Conservation (phyloP, 2,888 invertebrate species). For the Leptopterna dolabrata region DNA sequence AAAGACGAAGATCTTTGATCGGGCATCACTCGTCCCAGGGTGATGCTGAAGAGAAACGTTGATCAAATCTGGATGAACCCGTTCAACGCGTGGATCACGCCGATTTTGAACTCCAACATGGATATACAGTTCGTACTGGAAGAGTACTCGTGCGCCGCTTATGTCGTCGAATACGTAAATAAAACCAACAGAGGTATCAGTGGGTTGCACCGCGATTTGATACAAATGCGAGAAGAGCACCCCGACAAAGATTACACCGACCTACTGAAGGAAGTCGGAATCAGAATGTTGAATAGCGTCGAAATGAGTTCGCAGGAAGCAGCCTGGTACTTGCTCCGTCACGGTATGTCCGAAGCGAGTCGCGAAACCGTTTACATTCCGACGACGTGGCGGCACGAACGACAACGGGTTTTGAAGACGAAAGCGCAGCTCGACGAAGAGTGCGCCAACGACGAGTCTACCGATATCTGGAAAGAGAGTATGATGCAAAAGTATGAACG, state of each 20-base stretch:
- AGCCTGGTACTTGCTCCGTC: conserved; percentile 48
- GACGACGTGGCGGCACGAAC: conserved; percentile 63
- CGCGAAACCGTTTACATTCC: conserved; percentile 52
- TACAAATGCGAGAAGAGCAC: conserved; percentile 18
- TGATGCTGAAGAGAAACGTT: conserved; percentile 60
- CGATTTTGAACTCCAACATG: conserved; percentile 58
- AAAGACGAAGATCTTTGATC: conserved; percentile 55
- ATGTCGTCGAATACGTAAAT: conserved; percentile 17
- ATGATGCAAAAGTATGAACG: conserved; percentile 37
- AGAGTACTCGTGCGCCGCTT: conserved; percentile 60
- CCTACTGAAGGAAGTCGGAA: not conserved
- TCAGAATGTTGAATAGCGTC: conserved; percentile 32
- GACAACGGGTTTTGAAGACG: conserved; percentile 65
- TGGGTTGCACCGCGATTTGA: conserved; percentile 40
- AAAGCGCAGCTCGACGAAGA: conserved; percentile 37
- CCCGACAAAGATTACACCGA: not conserved
- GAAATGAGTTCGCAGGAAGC: conserved; percentile 43
- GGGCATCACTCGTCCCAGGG: conserved; percentile 60
- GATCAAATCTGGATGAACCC: conserved; percentile 61
- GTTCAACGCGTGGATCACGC: conserved; percentile 62
- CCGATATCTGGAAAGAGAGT: conserved; percentile 65
- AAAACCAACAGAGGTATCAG: conserved; percentile 34
- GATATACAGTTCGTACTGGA: conserved; percentile 66
- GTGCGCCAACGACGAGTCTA: conserved; percentile 62
- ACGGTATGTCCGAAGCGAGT: conserved; percentile 47